Base-by-base conservation (phyloP, 2,113 vertebrate genomes). In the Aspiorhynchus laticeps region DNA sequence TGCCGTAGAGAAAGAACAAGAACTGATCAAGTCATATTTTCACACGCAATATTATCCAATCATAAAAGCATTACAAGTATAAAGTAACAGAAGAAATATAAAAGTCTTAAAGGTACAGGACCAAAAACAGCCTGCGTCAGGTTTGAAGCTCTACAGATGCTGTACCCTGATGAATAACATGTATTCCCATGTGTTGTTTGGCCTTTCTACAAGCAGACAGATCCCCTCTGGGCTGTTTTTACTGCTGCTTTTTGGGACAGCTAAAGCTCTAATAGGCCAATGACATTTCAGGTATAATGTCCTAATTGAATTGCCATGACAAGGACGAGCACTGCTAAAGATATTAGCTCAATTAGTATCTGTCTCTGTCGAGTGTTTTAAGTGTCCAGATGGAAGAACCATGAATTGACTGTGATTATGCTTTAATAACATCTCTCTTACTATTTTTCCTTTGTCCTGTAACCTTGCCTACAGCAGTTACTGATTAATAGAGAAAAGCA, bases 241-340 rank as follows among this genome's bases (percentile, higher is more conserved):
- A 56, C 19, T 75, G 24, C 4, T 17, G 56, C 17, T 83, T 80
- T 33, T 85, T 38, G 48, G 61, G 41, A 78, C 31, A 65, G 75
- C 65, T 53, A 21, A 79, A 77, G 51, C 73, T 83, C 76, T 92
- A 92, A 92, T 90, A 87, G 90, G 85, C 88, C 85, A 77, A 67
- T 91, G 92, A 91, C 94, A 94, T 95, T 95, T 92, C 84, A 81
- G 90, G 85, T 88, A 51, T 88, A 90, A 90, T 46, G 80, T 87
- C 85, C 80, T 93, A 93, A 95, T 91, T 53, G 15, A 90, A 93
- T 95, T 88, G 41, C 19, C 28, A 7, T 59, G 46, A 85, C 43
- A 46, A 82, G 14, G 21, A 53, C 7, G 24, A 24, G 21, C 51
- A 4, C 53, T 46, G 59, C 76, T 88, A 80, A 91, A 80, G 15